Percentiles rank a stretch among this genome's conserved stretches.
phyloP scores from a whole-genome alignment of 1,140 invertebrate species.

The Steinernema khuongi region DNA sequence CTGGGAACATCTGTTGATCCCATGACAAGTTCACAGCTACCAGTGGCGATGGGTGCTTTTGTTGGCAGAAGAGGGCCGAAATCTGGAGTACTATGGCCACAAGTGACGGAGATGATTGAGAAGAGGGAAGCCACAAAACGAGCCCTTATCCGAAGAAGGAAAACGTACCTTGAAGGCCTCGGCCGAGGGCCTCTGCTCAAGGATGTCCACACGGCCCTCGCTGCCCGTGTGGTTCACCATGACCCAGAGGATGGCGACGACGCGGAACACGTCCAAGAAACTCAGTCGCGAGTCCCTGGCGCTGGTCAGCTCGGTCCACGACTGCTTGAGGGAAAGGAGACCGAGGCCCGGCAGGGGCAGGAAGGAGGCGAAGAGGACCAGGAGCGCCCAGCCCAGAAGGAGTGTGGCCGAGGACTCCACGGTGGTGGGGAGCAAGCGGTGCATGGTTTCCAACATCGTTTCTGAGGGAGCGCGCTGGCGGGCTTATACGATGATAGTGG shows the following conservation, averaged over 20 bases:
- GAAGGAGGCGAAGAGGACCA: neutral
- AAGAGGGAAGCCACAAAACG: too few relatives aligned
- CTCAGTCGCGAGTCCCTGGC: constrained; percentile 39
- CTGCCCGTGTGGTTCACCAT: constrained; percentile 54
- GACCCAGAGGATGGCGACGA: constrained; percentile 57
- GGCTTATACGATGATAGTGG: neutral
- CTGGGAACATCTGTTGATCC: too few relatives aligned
- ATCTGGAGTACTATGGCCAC: too few relatives aligned
- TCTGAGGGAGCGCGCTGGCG: neutral
- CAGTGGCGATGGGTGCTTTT: too few relatives aligned
- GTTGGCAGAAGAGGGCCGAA: too few relatives aligned
- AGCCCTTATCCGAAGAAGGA: too few relatives aligned
- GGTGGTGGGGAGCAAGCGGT: neutral
- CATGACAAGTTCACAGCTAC: too few relatives aligned
- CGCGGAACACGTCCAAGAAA: constrained; percentile 52
- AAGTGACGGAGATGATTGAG: too few relatives aligned
- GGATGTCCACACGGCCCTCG: constrained; percentile 53
- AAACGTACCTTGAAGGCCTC: constrained; percentile 45
- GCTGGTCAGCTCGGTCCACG: constrained; percentile 25
- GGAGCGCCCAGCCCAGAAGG: neutral
- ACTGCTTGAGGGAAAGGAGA: constrained; percentile 29
- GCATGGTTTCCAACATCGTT: neutral
- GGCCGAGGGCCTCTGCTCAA: constrained; percentile 48
- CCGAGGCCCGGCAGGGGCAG: neutral
- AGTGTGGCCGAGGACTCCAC: neutral